phyloP scores from a whole-genome alignment of 1,140 invertebrate genomes.

The Calliphora vicina region DNA sequence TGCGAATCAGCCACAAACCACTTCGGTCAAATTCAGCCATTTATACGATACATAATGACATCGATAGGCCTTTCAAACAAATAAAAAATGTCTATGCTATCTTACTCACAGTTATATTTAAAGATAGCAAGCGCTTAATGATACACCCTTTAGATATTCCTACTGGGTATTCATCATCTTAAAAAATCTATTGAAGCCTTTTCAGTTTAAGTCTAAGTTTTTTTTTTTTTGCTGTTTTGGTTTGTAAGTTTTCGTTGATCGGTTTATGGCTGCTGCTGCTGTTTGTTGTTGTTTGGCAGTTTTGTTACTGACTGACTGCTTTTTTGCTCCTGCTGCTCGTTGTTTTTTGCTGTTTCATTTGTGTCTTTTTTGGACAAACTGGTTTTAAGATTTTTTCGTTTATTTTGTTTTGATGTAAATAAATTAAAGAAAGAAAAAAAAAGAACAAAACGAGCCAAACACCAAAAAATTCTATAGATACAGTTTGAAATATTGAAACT shows the following conservation, averaged over 20 bases:
- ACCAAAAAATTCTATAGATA: background rate
- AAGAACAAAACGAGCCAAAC: background rate
- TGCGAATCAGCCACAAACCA: too few species aligned
- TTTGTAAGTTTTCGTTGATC: constrained; percentile 5
- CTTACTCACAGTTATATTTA: too few species aligned
- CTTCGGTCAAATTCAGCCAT: too few species aligned
- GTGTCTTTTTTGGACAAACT: constrained; percentile 21
- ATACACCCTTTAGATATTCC: too few species aligned
- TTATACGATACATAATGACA: too few species aligned
- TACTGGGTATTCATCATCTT: background rate
- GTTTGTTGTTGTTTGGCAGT: background rate
- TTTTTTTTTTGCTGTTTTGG: background rate
- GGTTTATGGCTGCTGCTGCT: constrained; percentile 22
- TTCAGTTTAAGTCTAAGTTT: constrained; percentile 18
- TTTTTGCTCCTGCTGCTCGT: constrained; percentile 24
- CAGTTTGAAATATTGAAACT: background rate
- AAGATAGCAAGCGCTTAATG: too few species aligned
- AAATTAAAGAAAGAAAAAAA: constrained; percentile 25
- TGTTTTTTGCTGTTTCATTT: background rate
- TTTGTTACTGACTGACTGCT: constrained; percentile 21
- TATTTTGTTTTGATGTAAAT: constrained; percentile 28
- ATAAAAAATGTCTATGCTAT: too few species aligned
- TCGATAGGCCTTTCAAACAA: too few species aligned
- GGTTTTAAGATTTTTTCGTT: constrained; percentile 6
- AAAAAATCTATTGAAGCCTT: constrained; percentile 12